Evolutionary conservation across 2,888 invertebrate species (phyloP).

Genomic region (Acleris cristana): DNA sequence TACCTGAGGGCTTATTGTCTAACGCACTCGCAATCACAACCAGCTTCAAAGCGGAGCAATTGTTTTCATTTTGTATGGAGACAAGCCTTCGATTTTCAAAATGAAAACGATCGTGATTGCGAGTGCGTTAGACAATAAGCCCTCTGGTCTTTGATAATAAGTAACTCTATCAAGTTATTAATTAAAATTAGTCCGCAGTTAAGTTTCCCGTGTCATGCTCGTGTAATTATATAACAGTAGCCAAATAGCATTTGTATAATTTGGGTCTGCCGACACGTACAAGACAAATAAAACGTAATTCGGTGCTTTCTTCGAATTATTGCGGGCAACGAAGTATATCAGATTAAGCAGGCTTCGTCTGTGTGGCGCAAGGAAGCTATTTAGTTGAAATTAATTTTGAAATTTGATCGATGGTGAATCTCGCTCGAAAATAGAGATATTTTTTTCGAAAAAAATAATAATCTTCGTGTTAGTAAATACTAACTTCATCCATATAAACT

Average conservation of each 20-base stretch:
- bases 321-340: slow-evolving; percentile 23
- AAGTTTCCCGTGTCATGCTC: slow-evolving; percentile 12
- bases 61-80: too few species aligned
- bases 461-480: too few species aligned
- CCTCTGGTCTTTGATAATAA: not conserved
- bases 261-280: not conserved
- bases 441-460: too few species aligned
- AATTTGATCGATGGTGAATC: too few species aligned
- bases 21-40: too few species aligned
- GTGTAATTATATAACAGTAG: slow-evolving; percentile 17
- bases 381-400: not conserved
- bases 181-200: not conserved
- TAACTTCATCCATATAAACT: too few species aligned
- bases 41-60: too few species aligned
- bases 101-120: too few species aligned
- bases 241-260: slow-evolving; percentile 11
- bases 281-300: slow-evolving; percentile 21
- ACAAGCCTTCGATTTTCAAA: too few species aligned
- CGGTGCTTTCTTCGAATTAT: slow-evolving; percentile 37
- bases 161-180: not conserved
- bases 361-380: not conserved
- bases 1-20: too few species aligned
- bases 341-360: slow-evolving; percentile 9
- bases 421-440: too few species aligned
- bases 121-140: too few species aligned